Percentiles rank a stretch among this genome's conserved stretches.
These are phyloP conservation scores for Lepidocyrtoides sp. DNA, from an alignment of 2,888 invertebrate species.

Conservation along the genomic window DNA sequence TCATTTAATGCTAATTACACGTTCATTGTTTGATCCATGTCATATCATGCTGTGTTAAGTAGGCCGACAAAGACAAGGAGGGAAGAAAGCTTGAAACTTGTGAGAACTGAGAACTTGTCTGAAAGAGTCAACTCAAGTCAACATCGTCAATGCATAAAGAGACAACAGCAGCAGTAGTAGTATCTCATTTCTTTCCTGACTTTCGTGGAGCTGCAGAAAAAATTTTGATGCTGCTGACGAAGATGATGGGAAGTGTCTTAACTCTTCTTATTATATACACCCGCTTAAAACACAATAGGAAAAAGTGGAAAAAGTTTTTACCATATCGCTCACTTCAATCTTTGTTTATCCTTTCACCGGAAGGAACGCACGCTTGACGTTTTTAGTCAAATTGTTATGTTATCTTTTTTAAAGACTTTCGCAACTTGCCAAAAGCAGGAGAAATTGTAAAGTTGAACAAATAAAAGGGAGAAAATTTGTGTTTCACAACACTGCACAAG, in stretches of 20 bases:
- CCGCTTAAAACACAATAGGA: constrained; percentile 11
- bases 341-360: constrained; percentile 75
- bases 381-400: constrained; percentile 75
- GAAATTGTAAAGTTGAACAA: constrained; percentile 17
- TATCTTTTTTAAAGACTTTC: constrained; percentile 63
- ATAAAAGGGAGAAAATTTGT: constrained; percentile 21
- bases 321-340: constrained; percentile 60
- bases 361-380: constrained; percentile 76
- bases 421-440: constrained; percentile 66
- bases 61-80: constrained; percentile 42
- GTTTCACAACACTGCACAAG: constrained; percentile 22
- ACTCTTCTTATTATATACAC: constrained; percentile 39
- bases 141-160: constrained; percentile 9
- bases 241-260: constrained; percentile 49
- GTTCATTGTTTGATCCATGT: constrained; percentile 50
- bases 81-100: background rate
- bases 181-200: constrained; percentile 21
- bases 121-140: constrained; percentile 22
- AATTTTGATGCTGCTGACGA: constrained; percentile 20
- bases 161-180: constrained; percentile 27
- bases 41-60: background rate
- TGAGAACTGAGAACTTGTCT: background rate
- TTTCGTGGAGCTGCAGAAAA: background rate
- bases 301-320: constrained; percentile 40
- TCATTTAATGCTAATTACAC: constrained; percentile 65